Evolutionary conservation across 2,888 invertebrate genomes (phyloP), one percentile per base, ranked within the genome.

Genomic region (Galerucella nymphaeae): DNA sequence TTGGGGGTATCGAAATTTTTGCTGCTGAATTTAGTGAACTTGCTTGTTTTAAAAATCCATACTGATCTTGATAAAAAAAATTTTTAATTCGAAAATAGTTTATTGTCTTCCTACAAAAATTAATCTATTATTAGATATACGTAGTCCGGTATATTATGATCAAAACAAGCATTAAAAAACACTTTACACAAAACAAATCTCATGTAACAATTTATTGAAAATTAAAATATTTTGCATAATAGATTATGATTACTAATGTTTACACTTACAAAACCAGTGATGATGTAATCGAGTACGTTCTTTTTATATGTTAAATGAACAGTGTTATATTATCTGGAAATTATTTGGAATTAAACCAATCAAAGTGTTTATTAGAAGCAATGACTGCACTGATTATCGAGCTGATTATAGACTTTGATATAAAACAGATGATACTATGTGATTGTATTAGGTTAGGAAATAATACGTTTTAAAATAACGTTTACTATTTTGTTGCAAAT

Each of bases 261-360:
- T 13, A 20, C 23, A 58, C 30, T 1, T 23, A 58, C 20, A 8
- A 30, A 58, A 58, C n/a, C 58, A n/a, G 30, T 6, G 30, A 58
- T 58, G 58, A 23, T 58, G 58, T 58, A 58, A 58, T 23, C 8
- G 58, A n/a, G 5, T 58, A 14, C 30, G 13, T 30, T 30, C 1
- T 30, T 14, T 38, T 14, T 58, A 30, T 14, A 30, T 58, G 30
- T 58, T 58, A n/a, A 58, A 58, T 58, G 14, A 58, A 58, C 58
- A 30, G 14, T 58, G 53, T 16, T 18, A 18, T 18, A 9, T 53
- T 53, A 53, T 53, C 53, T 53, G 53, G 18, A 16, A 10, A 18
- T 9, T 16, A 53, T 53, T 11, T 5, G 2, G 18, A 16, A 53
- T 53, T 53, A 53, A 16, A 53, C 18, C 50, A 18, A 53, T 53